These are phyloP conservation scores for Drosophila robusta DNA, from an alignment of 2,888 invertebrate species.

Conservation along the genomic window DNA sequence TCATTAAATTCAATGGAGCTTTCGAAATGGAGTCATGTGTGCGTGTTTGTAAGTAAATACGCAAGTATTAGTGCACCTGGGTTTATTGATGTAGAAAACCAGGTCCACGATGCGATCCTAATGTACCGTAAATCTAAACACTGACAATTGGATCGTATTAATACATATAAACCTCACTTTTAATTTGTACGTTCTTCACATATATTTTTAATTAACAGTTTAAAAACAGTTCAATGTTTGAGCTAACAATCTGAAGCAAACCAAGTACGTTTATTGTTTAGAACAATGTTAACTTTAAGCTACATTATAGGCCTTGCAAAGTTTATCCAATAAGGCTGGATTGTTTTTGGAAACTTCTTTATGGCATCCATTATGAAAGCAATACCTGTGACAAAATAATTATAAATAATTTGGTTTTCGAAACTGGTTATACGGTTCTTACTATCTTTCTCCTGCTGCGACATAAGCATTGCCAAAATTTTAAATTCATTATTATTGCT, in stretches of 20 bases:
- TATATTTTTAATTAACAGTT: conserved; percentile 31
- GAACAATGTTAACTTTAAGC: conserved; percentile 15
- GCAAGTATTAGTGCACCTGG: no score
- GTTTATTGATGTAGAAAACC: no score
- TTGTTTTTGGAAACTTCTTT: conserved; percentile 58
- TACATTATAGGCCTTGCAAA: conserved; percentile 62
- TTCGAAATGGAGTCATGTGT: conserved; percentile 1
- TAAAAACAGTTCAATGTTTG: conserved; percentile 25
- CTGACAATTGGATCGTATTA: background rate
- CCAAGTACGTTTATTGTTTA: conserved; percentile 39
- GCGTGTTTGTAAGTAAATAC: background rate
- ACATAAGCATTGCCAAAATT: conserved; percentile 83
- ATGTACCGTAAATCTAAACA: no score
- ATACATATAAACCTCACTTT: conserved; percentile 1
- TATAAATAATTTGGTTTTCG: background rate
- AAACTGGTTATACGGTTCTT: background rate
- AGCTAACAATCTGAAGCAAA: conserved; percentile 53
- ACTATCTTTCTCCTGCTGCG: conserved; percentile 80
- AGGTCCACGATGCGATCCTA: no score
- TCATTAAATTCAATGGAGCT: background rate
- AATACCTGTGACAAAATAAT: conserved; percentile 60
- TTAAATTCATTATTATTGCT: conserved; percentile 81
- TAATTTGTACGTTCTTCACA: conserved; percentile 23
- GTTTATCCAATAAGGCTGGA: conserved; percentile 45
- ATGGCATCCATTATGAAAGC: conserved; percentile 67